Percentiles rank a stretch among this genome's conserved stretches.
phyloP scores from a whole-genome alignment of 2,113 vertebrate species.

The Prietella phreatophila region DNA sequence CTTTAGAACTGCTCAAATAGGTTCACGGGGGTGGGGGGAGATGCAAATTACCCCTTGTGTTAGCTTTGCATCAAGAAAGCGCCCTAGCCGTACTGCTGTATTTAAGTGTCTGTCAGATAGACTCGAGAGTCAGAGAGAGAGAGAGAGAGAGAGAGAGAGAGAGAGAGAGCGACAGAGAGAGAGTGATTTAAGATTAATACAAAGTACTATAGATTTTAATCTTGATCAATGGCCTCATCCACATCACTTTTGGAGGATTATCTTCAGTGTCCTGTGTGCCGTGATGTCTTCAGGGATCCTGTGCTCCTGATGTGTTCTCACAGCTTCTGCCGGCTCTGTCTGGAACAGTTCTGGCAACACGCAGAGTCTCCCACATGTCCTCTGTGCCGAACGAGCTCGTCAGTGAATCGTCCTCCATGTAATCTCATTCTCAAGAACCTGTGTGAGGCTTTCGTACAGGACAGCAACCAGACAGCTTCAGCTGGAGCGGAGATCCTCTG shows the following conservation, averaged over 20 bases:
- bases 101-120: background rate
- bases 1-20: background rate
- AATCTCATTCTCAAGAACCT: conserved; percentile 49
- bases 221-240: conserved; percentile 29
- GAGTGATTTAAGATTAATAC: background rate
- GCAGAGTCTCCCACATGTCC: conserved; percentile 26
- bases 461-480: background rate
- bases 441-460: conserved; percentile 36
- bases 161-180: background rate
- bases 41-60: background rate
- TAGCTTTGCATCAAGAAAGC: background rate
- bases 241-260: conserved; percentile 19
- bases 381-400: conserved; percentile 28
- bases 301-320: conserved; percentile 47
- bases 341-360: conserved; percentile 34
- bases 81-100: background rate
- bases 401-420: conserved; percentile 4
- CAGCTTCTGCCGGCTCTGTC: conserved; percentile 46
- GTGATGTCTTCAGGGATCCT: conserved; percentile 48
- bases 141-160: background rate
- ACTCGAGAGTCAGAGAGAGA: background rate
- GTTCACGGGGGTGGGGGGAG: background rate
- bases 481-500: conserved; percentile 19
- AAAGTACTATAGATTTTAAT: background rate
- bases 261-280: conserved; percentile 48